These are phyloP conservation scores for Drosophila aldrichi DNA, from an alignment of 2,888 invertebrate species.

Conservation along the genomic window DNA sequence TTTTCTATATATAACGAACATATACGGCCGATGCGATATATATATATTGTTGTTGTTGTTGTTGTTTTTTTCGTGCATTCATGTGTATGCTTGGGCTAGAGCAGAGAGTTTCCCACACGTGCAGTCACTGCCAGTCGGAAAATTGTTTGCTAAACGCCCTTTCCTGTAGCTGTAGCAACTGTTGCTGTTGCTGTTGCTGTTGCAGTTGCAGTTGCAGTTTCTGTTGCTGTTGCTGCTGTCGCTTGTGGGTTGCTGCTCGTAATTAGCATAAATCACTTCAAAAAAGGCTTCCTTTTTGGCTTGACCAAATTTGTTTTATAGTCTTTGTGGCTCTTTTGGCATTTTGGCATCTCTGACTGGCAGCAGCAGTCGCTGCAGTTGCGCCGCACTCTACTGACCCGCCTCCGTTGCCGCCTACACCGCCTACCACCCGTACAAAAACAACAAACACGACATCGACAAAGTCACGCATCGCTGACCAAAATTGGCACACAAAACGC, in stretches of 20 bases:
- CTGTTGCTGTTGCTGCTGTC: constrained; percentile 54
- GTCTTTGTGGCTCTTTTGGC: constrained; percentile 75
- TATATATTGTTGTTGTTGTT: background rate
- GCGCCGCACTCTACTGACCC: constrained; percentile 20
- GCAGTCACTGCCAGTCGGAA: constrained; percentile 48
- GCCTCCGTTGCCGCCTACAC: constrained; percentile 30
- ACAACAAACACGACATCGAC: constrained; percentile 72
- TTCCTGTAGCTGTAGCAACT: constrained; percentile 56
- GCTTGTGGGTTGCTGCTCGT: constrained; percentile 66
- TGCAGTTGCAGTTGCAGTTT: constrained; percentile 35
- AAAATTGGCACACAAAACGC: constrained; percentile 70
- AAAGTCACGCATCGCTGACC: constrained; percentile 80
- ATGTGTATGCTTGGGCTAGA: constrained; percentile 32
- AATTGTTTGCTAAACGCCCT: constrained; percentile 77
- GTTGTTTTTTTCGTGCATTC: background rate
- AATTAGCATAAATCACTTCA: constrained; percentile 81
- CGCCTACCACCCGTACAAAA: constrained; percentile 34
- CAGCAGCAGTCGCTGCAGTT: constrained; percentile 40
- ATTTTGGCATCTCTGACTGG: constrained; percentile 76
- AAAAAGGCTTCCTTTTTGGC: constrained; percentile 79
- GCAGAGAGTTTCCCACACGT: constrained; percentile 69
- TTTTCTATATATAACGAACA: constrained; percentile 69
- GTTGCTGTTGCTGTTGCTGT: constrained; percentile 28
- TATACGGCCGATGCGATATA: constrained; percentile 25
- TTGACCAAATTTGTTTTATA: constrained; percentile 80